Percentiles rank a stretch among this genome's conserved stretches.
Evolutionary conservation across 2,888 invertebrate genomes (phyloP).

Genomic region (Auanema sp.): DNA sequence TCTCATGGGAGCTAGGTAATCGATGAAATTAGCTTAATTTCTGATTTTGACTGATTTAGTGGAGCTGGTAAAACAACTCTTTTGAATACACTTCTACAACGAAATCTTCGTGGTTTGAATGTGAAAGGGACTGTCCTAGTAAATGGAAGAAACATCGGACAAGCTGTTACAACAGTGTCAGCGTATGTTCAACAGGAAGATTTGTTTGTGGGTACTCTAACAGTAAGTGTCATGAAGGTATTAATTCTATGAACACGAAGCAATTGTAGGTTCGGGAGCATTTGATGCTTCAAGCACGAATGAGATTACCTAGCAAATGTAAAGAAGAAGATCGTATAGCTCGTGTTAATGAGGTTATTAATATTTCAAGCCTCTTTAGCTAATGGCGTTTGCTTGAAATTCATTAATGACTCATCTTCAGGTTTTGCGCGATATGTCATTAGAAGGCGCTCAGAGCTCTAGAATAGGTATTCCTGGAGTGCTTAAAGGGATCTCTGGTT

Average conservation of each 20-base stretch:
- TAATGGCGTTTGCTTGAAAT: neutral
- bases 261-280: constrained; percentile 50
- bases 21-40: neutral
- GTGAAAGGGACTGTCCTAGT: constrained; percentile 45
- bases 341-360: constrained; percentile 78
- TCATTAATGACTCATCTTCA: constrained; percentile 8
- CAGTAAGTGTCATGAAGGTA: constrained; percentile 18
- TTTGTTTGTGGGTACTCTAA: constrained; percentile 49
- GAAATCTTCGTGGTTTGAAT: constrained; percentile 47
- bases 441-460: constrained; percentile 85
- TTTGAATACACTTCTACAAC: constrained; percentile 77
- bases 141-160: constrained; percentile 42
- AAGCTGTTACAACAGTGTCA: constrained; percentile 65
- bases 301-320: constrained; percentile 80
- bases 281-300: constrained; percentile 70
- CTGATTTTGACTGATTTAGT: constrained; percentile 49
- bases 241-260: neutral
- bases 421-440: constrained; percentile 77
- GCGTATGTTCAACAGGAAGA: constrained; percentile 58
- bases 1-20: constrained; percentile 61
- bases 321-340: constrained; percentile 76
- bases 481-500: constrained; percentile 42
- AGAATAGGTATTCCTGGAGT: constrained; percentile 83
- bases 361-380: neutral
- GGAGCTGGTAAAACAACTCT: constrained; percentile 94